phyloP scores from a whole-genome alignment of 1,140 invertebrate genomes.

The Conopomorpha cramerella region DNA sequence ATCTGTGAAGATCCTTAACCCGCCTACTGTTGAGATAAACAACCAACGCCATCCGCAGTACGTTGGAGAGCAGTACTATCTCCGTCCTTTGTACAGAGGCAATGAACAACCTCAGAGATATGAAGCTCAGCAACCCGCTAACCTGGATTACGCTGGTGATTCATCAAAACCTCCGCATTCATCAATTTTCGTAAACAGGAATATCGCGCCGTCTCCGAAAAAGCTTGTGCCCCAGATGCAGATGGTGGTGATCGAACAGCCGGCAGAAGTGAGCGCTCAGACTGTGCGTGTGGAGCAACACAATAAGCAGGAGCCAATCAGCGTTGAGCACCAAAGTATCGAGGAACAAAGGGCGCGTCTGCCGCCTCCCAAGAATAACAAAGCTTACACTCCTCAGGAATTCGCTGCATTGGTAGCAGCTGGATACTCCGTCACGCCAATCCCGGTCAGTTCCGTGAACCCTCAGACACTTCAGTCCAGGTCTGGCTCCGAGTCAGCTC shows the following conservation, averaged over 20 bases:
- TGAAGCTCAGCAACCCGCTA: constrained; percentile 17
- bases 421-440: constrained; percentile 54
- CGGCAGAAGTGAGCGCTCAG: constrained; percentile 11
- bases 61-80: constrained; percentile 31
- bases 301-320: constrained; percentile 15
- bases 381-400: constrained; percentile 55
- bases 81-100: constrained; percentile 27
- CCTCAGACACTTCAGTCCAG: constrained; percentile 30
- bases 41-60: constrained; percentile 23
- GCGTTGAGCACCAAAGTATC: constrained; percentile 17
- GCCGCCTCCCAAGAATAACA: constrained; percentile 53
- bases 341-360: constrained; percentile 37
- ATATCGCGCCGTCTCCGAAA: constrained; percentile 24
- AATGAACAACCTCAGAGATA: constrained; percentile 26
- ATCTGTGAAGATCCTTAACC: constrained; percentile 23
- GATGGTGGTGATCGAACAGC: constrained; percentile 14
- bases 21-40: constrained; percentile 15
- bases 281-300: constrained; percentile 11
- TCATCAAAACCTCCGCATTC: constrained; percentile 33
- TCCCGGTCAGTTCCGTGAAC: constrained; percentile 37
- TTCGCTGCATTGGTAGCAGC: constrained; percentile 52
- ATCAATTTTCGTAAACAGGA: constrained; percentile 41
- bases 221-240: constrained; percentile 16
- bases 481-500: constrained; percentile 20
- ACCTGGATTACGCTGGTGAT: constrained; percentile 19